Percentiles rank a stretch among this genome's conserved stretches.
Conservation (phyloP, 2,888 invertebrate species). For the Pristionchus arcanus region DNA sequence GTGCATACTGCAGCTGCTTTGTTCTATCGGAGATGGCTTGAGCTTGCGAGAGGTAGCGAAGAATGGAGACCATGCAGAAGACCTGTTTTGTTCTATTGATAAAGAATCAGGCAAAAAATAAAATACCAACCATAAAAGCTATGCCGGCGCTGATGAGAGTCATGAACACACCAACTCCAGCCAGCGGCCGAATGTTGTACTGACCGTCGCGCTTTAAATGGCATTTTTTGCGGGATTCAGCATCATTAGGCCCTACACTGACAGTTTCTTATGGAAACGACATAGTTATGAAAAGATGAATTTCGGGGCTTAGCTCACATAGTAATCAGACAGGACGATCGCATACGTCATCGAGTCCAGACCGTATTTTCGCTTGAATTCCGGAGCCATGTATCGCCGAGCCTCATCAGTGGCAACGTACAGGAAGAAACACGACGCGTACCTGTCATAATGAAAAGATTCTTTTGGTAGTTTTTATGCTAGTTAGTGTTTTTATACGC, state of each 20-base stretch:
- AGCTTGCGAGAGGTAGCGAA: not conserved
- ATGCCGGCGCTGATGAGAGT: not conserved
- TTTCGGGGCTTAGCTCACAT: not conserved
- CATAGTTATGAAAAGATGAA: not conserved
- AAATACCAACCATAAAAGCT: not conserved
- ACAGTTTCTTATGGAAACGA: no score
- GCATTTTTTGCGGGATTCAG: no score
- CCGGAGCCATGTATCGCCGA: not conserved
- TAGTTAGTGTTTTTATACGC: no score
- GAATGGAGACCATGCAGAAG: not conserved
- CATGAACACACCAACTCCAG: not conserved
- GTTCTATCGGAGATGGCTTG: not conserved
- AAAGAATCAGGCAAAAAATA: no score
- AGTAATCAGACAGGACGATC: not conserved
- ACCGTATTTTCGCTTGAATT: not conserved
- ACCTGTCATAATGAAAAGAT: no score
- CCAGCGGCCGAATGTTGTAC: not conserved
- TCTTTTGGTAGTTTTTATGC: no score
- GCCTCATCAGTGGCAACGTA: not conserved
- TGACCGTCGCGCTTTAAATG: not conserved
- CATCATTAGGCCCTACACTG: no score
- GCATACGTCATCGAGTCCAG: not conserved
- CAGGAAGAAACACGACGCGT: not conserved
- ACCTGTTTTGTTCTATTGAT: not conserved
- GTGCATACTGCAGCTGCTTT: not conserved